Conservation (phyloP, 2,888 invertebrate genomes). For the Zeuzera pyrina region DNA sequence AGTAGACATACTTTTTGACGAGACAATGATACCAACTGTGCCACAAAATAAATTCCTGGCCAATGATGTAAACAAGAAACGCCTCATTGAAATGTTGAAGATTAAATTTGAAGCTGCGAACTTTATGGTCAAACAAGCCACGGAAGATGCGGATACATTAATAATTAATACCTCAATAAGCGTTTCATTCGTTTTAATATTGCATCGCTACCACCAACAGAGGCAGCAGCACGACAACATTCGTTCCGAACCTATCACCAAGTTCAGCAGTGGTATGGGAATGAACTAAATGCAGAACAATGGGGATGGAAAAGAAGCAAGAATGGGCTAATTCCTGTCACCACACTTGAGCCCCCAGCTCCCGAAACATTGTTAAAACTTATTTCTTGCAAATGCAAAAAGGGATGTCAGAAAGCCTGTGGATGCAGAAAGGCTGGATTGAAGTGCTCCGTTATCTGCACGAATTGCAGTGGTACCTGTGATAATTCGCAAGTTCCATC, state of each 20-base stretch:
- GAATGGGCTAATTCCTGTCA: conserved; percentile 6
- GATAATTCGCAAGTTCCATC: conserved; percentile 5
- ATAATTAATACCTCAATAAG: not conserved
- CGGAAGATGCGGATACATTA: not conserved
- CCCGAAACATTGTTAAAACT: conserved; percentile 2
- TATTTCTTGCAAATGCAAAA: conserved; percentile 7
- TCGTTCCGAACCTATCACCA: conserved; percentile 10
- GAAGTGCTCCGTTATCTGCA: conserved; percentile 24
- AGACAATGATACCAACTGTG: not conserved
- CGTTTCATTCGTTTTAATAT: conserved; percentile 4
- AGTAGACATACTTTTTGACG: not conserved
- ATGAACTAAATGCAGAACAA: conserved; percentile 7
- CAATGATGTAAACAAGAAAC: not conserved
- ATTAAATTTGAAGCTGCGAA: not conserved
- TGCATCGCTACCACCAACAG: conserved; percentile 9
- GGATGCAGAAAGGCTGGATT: conserved; percentile 28
- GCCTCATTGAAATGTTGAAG: not conserved
- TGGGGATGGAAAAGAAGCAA: conserved; percentile 13
- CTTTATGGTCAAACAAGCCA: not conserved
- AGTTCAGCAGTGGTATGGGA: conserved; percentile 9
- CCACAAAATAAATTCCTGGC: not conserved
- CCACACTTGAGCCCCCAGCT: conserved; percentile 3
- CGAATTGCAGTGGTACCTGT: conserved; percentile 5
- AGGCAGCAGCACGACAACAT: conserved; percentile 11
- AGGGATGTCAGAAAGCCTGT: conserved; percentile 16